phyloP scores from a whole-genome alignment of 1,140 invertebrate genomes.

The Galleria mellonella region DNA sequence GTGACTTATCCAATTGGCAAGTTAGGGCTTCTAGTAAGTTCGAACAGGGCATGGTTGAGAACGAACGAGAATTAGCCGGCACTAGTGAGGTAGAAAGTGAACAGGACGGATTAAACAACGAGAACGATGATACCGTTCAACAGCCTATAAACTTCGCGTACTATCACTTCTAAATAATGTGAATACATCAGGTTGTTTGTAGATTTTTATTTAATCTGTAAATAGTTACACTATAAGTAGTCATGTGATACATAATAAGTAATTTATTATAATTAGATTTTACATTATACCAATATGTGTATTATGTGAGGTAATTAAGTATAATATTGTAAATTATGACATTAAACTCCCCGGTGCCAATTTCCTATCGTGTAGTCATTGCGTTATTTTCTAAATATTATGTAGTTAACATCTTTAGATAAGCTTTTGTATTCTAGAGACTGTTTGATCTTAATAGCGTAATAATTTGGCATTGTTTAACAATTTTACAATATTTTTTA shows the following conservation, averaged over 20 bases:
- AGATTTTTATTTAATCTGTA: slow-evolving; percentile 35
- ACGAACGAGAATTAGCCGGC: slow-evolving; percentile 23
- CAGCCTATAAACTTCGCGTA: slow-evolving; percentile 68
- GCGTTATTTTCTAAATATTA: neutral
- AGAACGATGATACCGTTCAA: slow-evolving; percentile 25
- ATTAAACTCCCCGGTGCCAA: slow-evolving; percentile 19
- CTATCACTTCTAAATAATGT: slow-evolving; percentile 54
- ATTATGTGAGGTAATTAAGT: slow-evolving; percentile 12
- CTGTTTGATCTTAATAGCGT: no score
- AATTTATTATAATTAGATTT: slow-evolving; percentile 56
- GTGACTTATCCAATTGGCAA: slow-evolving; percentile 55
- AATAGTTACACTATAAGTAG: slow-evolving; percentile 38
- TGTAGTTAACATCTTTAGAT: no score
- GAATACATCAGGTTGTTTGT: slow-evolving; percentile 27
- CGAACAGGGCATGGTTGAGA: slow-evolving; percentile 12
- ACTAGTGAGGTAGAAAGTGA: slow-evolving; percentile 44
- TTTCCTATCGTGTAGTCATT: slow-evolving; percentile 13
- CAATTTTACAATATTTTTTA: no score
- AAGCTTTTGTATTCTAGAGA: no score
- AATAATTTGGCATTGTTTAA: no score
- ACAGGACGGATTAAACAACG: slow-evolving; percentile 24
- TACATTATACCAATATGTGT: slow-evolving; percentile 26
- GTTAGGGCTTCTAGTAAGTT: slow-evolving; percentile 13
- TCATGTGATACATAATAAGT: slow-evolving; percentile 46
- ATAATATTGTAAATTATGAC: slow-evolving; percentile 32